These are phyloP conservation scores for Lasiurus cinereus DNA, from an alignment of 2,113 vertebrate species.

Conservation along the genomic window DNA sequence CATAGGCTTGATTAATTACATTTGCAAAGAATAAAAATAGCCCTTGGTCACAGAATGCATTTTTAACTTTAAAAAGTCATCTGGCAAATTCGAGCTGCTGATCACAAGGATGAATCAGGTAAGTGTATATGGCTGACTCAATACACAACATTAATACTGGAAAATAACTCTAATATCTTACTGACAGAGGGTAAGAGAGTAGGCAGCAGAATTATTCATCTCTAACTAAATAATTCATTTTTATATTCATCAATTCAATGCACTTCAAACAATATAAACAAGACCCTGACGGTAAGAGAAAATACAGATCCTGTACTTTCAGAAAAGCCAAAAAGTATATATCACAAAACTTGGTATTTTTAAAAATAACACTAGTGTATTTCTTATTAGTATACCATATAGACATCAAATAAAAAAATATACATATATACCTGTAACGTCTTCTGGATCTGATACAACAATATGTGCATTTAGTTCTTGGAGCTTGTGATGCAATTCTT, in stretches of 20 bases:
- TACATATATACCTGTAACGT: slow-evolving; percentile 92
- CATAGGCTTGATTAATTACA: slow-evolving; percentile 46
- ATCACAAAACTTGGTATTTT: not conserved
- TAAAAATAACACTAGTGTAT: not conserved
- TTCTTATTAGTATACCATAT: not conserved
- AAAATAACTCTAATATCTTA: slow-evolving; percentile 58
- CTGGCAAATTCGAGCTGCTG: slow-evolving; percentile 25
- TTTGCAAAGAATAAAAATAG: slow-evolving; percentile 62
- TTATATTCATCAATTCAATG: slow-evolving; percentile 38
- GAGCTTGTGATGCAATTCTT: slow-evolving; percentile 97
- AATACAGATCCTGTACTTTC: not conserved
- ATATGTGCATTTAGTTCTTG: slow-evolving; percentile 99
- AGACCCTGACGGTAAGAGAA: slow-evolving; percentile 20
- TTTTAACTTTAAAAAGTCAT: slow-evolving; percentile 74
- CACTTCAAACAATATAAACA: slow-evolving; percentile 43
- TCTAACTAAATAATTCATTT: slow-evolving; percentile 59
- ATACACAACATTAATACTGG: slow-evolving; percentile 57
- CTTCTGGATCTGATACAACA: slow-evolving; percentile 97
- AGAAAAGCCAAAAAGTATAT: slow-evolving; percentile 42
- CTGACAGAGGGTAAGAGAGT: not conserved
- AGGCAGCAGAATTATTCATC: slow-evolving; percentile 42
- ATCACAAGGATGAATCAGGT: slow-evolving; percentile 61
- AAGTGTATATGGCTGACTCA: slow-evolving; percentile 57
- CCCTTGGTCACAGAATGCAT: slow-evolving; percentile 12
- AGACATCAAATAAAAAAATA: slow-evolving; percentile 32